Conservation (phyloP, 2,113 vertebrate genomes). For the Saguinus imperator region DNA sequence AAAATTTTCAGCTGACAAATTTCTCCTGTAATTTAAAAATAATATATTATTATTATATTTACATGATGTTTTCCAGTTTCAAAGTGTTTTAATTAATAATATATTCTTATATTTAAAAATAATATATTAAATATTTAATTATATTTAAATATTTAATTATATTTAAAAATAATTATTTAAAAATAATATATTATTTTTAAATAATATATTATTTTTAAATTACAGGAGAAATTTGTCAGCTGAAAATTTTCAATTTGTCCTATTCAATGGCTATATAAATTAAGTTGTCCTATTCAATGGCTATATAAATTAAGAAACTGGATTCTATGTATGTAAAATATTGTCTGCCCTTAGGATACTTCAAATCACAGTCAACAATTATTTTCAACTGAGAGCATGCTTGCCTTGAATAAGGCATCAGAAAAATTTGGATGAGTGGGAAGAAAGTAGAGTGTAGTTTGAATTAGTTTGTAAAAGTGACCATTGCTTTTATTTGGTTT, state of each 20-base stretch:
- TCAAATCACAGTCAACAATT: background rate
- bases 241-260: too few relatives aligned
- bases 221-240: too few relatives aligned
- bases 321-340: background rate
- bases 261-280: background rate
- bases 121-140: too few relatives aligned
- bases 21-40: conserved; percentile 30
- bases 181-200: too few relatives aligned
- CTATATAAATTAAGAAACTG: background rate
- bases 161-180: too few relatives aligned
- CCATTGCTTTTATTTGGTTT: background rate
- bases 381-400: background rate
- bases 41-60: too few relatives aligned
- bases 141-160: too few relatives aligned
- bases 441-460: background rate
- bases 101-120: conserved; percentile 50
- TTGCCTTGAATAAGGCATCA: background rate
- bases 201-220: too few relatives aligned
- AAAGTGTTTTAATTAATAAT: too few relatives aligned
- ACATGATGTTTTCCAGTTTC: too few relatives aligned
- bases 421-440: background rate
- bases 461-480: background rate
- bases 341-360: background rate
- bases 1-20: background rate
- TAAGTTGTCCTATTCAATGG: background rate